phyloP scores from a whole-genome alignment of 2,888 invertebrate genomes.

The Eilema griseolum region DNA sequence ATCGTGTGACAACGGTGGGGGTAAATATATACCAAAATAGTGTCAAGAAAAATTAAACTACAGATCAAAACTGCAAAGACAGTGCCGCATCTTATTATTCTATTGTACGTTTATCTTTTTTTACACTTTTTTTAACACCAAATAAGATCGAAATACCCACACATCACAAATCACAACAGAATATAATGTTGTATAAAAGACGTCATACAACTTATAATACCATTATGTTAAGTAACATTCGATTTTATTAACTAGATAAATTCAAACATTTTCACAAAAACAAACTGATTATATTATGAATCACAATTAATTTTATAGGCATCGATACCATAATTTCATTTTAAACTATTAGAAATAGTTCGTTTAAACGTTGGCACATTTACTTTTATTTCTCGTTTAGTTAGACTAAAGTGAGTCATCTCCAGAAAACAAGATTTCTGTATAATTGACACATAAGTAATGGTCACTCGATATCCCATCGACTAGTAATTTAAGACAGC shows the following conservation, averaged over 20 bases:
- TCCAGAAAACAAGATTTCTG: slow-evolving; percentile 39
- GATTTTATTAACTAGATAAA: slow-evolving; percentile 48
- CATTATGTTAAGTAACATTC: slow-evolving; percentile 40
- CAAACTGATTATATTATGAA: slow-evolving; percentile 52
- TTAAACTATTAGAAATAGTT: slow-evolving; percentile 32
- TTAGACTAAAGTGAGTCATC: slow-evolving; percentile 25
- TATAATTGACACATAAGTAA: slow-evolving; percentile 44
- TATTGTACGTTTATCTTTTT: background rate
- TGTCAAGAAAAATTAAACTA: background rate
- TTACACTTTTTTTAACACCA: background rate
- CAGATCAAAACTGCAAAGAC: background rate
- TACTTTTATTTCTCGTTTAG: slow-evolving; percentile 25
- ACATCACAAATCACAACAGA: slow-evolving; percentile 27
- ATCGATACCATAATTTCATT: slow-evolving; percentile 34
- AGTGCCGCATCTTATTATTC: background rate
- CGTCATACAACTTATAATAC: slow-evolving; percentile 38
- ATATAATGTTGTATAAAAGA: slow-evolving; percentile 20
- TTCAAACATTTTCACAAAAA: slow-evolving; percentile 56
- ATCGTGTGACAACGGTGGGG: background rate
- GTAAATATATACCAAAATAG: background rate
- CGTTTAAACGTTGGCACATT: slow-evolving; percentile 50
- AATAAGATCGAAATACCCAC: slow-evolving; percentile 11
- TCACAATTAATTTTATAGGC: slow-evolving; percentile 39
- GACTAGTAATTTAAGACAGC: background rate
- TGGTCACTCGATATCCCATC: slow-evolving; percentile 27